Evolutionary conservation across 1,140 invertebrate species (phyloP).

Genomic region (Fopius arisanus): DNA sequence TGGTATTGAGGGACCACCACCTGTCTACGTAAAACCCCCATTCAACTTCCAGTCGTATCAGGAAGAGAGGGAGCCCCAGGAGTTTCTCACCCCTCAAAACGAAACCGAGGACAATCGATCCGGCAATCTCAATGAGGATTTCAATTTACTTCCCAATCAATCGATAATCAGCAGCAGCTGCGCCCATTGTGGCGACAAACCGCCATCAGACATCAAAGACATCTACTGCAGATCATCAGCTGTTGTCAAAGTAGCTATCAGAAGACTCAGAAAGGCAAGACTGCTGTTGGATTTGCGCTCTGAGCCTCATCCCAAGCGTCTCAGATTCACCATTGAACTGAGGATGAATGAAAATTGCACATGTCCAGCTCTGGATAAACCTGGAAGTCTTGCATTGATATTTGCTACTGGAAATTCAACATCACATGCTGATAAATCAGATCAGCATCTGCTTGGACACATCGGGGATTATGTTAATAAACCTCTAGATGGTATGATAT

Average conservation of each 20-base stretch:
- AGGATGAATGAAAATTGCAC: slow-evolving; percentile 47
- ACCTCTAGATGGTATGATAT: slow-evolving; percentile 41
- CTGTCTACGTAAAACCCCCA: slow-evolving; percentile 61
- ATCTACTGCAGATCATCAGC: slow-evolving; percentile 52
- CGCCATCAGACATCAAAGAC: slow-evolving; percentile 50
- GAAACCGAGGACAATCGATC: not conserved
- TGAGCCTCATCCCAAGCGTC: slow-evolving; percentile 34
- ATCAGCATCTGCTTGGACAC: slow-evolving; percentile 34
- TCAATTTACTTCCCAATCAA: not conserved
- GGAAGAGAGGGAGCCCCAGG: slow-evolving; percentile 10
- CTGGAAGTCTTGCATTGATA: slow-evolving; percentile 50
- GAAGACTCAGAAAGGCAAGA: slow-evolving; percentile 48
- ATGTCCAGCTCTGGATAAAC: slow-evolving; percentile 51
- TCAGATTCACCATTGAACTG: slow-evolving; percentile 47
- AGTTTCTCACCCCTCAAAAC: not conserved
- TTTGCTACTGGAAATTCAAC: not conserved
- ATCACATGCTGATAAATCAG: slow-evolving; percentile 36
- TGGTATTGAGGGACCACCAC: slow-evolving; percentile 67
- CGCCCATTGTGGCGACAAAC: slow-evolving; percentile 50
- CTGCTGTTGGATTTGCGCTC: slow-evolving; percentile 48
- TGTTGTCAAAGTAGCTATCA: slow-evolving; percentile 53
- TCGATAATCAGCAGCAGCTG: slow-evolving; percentile 33
- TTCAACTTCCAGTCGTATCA: slow-evolving; percentile 37
- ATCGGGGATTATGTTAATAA: slow-evolving; percentile 36
- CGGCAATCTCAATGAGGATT: not conserved